Percentiles rank a stretch among this genome's conserved stretches.
Evolutionary conservation across 2,888 invertebrate genomes (phyloP).

Genomic region (Luffia ferchaultella): DNA sequence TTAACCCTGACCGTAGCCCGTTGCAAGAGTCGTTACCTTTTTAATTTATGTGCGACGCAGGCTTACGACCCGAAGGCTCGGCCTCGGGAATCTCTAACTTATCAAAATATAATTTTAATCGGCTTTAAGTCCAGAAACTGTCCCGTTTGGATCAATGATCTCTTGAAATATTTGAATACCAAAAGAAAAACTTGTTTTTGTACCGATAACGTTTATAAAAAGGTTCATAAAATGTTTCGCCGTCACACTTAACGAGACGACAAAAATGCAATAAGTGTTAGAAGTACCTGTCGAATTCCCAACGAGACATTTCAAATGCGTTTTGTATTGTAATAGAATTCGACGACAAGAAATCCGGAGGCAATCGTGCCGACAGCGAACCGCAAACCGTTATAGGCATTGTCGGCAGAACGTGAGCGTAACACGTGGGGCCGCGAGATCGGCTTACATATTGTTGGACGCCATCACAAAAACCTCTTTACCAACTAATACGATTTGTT

Average conservation of each 20-base stretch:
- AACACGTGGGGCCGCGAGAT: conserved; percentile 27
- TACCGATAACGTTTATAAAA: background rate
- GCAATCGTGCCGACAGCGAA: conserved; percentile 7
- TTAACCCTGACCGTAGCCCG: conserved; percentile 4
- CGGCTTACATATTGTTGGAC: background rate
- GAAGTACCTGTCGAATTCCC: background rate
- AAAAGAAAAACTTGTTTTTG: background rate
- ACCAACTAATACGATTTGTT: background rate
- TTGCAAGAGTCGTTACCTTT: conserved; percentile 5
- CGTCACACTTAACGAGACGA: background rate
- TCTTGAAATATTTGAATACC: background rate
- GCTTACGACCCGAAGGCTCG: background rate
- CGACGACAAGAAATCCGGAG: conserved; percentile 6
- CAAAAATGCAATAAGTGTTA: background rate
- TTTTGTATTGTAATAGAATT: conserved; percentile 7
- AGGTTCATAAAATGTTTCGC: background rate
- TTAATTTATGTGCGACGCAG: conserved; percentile 6
- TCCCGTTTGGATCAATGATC: background rate
- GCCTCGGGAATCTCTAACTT: background rate
- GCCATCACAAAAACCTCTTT: background rate
- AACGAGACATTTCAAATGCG: background rate
- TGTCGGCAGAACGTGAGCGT: conserved; percentile 44
- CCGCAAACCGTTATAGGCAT: conserved; percentile 41
- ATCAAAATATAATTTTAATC: background rate
- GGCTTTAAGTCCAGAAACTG: background rate